phyloP scores from a whole-genome alignment of 2,888 invertebrate species.

The Tetragonula carbonaria region DNA sequence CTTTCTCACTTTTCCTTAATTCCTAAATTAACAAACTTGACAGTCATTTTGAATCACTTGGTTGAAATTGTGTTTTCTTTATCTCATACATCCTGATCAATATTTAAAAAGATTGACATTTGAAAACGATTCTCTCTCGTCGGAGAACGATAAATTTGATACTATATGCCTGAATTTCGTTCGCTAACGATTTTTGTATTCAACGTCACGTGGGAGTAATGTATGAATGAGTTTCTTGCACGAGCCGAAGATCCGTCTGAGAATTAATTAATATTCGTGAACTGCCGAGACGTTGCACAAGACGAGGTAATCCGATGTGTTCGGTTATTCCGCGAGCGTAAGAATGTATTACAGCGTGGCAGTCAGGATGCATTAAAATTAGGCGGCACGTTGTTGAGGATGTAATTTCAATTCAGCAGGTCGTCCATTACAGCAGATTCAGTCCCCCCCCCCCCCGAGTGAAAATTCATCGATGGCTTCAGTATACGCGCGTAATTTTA shows the following conservation, averaged over 20 bases:
- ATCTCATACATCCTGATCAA: too few species aligned
- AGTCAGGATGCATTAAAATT: background rate
- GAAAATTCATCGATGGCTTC: background rate
- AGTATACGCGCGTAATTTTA: background rate
- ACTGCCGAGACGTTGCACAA: background rate
- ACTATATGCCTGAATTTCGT: too few species aligned
- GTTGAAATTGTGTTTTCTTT: too few species aligned
- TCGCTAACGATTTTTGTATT: too few species aligned
- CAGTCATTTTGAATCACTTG: too few species aligned
- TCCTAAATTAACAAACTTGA: too few species aligned
- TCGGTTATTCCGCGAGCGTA: background rate
- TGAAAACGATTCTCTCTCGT: too few species aligned
- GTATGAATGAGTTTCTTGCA: conserved; percentile 17
- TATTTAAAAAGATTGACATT: too few species aligned
- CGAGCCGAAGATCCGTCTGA: background rate
- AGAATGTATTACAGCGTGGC: background rate
- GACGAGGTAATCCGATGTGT: background rate
- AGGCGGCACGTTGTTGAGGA: background rate
- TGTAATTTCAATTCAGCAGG: conserved; percentile 1
- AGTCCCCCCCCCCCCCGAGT: background rate
- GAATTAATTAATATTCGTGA: conserved; percentile 17
- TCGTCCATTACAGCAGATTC: conserved; percentile 1
- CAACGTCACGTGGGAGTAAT: background rate
- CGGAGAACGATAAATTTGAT: too few species aligned
- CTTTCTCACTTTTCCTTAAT: too few species aligned